Conservation (phyloP, 2,113 vertebrate genomes). For the Prionailurus bengalensis region DNA sequence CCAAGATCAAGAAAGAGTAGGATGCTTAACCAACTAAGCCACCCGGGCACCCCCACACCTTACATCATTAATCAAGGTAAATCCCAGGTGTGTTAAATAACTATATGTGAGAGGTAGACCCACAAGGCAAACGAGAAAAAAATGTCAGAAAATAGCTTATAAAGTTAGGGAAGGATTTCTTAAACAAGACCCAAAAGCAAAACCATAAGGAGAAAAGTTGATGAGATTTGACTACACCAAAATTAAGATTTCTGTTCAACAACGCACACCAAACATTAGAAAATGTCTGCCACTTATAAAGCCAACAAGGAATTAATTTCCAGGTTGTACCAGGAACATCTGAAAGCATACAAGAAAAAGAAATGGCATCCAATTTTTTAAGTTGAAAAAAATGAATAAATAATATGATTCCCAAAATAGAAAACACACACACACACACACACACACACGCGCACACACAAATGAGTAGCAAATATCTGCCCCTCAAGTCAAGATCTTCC, state of each 20-base stretch:
- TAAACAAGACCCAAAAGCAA: not conserved
- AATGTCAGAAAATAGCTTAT: not conserved
- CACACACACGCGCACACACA: too few relatives aligned
- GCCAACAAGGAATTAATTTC: not conserved
- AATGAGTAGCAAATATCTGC: not conserved
- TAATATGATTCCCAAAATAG: slow-evolving; percentile 1
- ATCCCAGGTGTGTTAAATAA: not conserved
- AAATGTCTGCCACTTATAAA: not conserved
- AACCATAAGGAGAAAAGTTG: not conserved
- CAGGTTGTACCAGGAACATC: not conserved
- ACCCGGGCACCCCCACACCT: not conserved
- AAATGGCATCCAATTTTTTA: not conserved
- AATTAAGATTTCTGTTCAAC: slow-evolving; percentile 18
- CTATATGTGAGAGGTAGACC: not conserved
- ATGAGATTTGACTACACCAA: not conserved
- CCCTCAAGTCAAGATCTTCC: not conserved
- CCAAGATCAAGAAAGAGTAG: too few relatives aligned
- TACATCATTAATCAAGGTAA: not conserved
- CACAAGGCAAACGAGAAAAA: not conserved
- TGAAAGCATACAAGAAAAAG: not conserved
- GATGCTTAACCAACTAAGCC: not conserved
- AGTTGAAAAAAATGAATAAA: not conserved
- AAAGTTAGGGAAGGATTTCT: slow-evolving; percentile 3
- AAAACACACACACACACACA: not conserved
- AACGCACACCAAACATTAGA: not conserved